These are phyloP conservation scores for Colinus virginianus DNA, from an alignment of 2,113 vertebrate genomes.

Conservation along the genomic window DNA sequence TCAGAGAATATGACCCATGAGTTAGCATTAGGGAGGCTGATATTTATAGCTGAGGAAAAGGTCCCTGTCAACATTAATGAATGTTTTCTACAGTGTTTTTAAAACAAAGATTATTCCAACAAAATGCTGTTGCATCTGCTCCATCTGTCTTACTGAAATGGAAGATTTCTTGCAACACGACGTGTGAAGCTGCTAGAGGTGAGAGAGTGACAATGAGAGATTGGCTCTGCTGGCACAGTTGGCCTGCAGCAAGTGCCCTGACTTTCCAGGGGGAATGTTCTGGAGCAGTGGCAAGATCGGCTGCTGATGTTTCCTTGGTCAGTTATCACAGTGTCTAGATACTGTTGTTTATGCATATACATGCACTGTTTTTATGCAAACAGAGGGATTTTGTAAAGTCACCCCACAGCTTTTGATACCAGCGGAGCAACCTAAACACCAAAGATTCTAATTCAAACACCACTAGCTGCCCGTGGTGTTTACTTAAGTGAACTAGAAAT, in stretches of 20 bases:
- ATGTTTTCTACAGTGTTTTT: background rate
- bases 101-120: background rate
- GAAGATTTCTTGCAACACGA: background rate
- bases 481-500: background rate
- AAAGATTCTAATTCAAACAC: background rate
- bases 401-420: background rate
- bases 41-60: constrained; percentile 45
- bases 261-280: background rate
- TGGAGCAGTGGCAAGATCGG: background rate
- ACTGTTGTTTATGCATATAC: background rate
- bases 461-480: background rate
- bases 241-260: background rate
- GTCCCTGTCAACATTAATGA: constrained; percentile 44
- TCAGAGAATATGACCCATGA: background rate
- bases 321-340: background rate
- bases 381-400: background rate
- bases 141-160: constrained; percentile 9
- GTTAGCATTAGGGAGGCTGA: constrained; percentile 10
- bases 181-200: background rate
- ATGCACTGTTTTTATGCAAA: background rate
- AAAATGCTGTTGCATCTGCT: background rate
- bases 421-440: background rate
- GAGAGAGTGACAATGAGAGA: background rate
- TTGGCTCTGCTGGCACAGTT: background rate
- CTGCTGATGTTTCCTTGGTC: background rate